A percentile compares a stretch with the other conserved stretches of the same genome.
Evolutionary conservation across 2,113 vertebrate species (phyloP).

Genomic region (Microcebus murinus): DNA sequence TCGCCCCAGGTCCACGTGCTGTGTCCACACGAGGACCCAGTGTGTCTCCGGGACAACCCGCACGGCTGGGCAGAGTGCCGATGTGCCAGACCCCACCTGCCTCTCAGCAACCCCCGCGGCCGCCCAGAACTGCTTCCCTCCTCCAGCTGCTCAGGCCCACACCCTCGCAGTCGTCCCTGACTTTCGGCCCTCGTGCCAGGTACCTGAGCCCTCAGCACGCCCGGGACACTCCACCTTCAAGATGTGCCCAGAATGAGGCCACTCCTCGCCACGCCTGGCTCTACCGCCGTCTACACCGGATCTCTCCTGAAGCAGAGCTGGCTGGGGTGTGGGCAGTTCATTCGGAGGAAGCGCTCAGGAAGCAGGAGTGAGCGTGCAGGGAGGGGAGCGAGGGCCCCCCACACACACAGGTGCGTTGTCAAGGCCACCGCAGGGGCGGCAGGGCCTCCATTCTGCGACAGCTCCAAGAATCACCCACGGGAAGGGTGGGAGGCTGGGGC

Average conservation of each 20-base stretch:
- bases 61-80: accelerated
- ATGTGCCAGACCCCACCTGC: accelerated
- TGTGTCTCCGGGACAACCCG: accelerated
- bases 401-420: background rate
- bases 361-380: background rate
- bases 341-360: accelerated
- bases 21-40: accelerated
- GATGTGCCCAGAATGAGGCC: background rate
- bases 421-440: background rate
- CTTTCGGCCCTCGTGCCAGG: background rate
- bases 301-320: background rate
- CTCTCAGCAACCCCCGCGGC: accelerated
- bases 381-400: background rate
- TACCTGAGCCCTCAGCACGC: background rate
- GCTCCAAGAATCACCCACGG: background rate
- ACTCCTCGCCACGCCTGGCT: accelerated
- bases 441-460: accelerated
- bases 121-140: accelerated
- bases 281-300: background rate
- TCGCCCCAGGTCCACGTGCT: accelerated
- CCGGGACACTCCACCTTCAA: background rate
- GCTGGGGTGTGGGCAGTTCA: accelerated
- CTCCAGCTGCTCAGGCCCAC: background rate
- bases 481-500: background rate
- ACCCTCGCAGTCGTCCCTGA: accelerated